A percentile compares a stretch with the other conserved stretches of the same genome.
phyloP scores from a whole-genome alignment of 2,797 vertebrate species.

The Sebastes cheni region DNA sequence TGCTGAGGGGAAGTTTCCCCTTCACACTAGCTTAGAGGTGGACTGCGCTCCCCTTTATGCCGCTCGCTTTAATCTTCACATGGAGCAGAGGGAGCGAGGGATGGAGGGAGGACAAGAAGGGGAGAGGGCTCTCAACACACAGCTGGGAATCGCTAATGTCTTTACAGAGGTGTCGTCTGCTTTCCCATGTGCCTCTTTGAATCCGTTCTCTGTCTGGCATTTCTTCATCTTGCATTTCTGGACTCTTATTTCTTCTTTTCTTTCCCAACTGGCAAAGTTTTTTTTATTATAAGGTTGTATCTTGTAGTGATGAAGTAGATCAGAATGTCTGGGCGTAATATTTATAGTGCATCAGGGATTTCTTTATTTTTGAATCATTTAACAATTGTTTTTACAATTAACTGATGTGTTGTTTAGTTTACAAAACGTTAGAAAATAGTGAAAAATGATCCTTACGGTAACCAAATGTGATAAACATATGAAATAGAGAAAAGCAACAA shows the following conservation, averaged over 20 bases:
- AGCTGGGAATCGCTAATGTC: conserved; percentile 65
- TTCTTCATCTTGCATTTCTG: background rate
- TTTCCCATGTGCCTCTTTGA: conserved; percentile 33
- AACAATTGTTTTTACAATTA: background rate
- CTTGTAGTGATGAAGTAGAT: background rate
- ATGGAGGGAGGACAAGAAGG: conserved; percentile 35
- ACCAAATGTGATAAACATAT: background rate
- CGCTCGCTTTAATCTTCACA: conserved; percentile 69
- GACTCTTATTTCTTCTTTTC: background rate
- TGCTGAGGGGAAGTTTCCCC: conserved; percentile 75
- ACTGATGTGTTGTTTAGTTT: background rate
- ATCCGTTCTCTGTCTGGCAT: background rate
- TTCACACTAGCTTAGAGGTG: conserved; percentile 83
- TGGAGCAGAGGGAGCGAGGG: conserved; percentile 33
- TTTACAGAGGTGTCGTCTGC: conserved; percentile 48
- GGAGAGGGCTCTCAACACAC: conserved; percentile 36
- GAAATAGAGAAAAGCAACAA: background rate
- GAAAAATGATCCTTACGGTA: background rate
- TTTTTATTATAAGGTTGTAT: background rate
- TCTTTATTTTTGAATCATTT: background rate
- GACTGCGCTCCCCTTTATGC: conserved; percentile 59
- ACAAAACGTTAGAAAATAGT: background rate
- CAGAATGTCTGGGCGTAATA: background rate
- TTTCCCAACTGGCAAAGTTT: background rate
- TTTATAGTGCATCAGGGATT: background rate